Conservation (phyloP, 2,888 invertebrate species). For the Epistrophe eligans region DNA sequence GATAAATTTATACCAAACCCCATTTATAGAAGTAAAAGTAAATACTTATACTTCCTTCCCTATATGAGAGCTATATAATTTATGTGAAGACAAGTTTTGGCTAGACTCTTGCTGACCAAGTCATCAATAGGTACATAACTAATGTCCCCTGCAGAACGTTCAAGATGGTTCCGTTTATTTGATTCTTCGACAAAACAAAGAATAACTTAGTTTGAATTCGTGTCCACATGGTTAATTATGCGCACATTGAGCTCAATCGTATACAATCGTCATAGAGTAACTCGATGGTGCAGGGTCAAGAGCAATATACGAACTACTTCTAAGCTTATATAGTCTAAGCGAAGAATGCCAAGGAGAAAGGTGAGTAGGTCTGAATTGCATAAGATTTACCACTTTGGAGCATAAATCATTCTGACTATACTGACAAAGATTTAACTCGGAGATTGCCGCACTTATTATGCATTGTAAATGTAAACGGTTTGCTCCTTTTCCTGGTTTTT, state of each 20-base stretch:
- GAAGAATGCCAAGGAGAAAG: slow-evolving; percentile 8
- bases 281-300: slow-evolving; percentile 27
- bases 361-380: slow-evolving; percentile 38
- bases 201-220: slow-evolving; percentile 43
- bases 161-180: neutral
- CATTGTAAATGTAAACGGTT: slow-evolving; percentile 34
- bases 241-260: neutral
- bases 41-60: slow-evolving; percentile 37
- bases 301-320: slow-evolving; percentile 19
- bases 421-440: slow-evolving; percentile 48
- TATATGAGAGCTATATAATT: slow-evolving; percentile 40
- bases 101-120: slow-evolving; percentile 15
- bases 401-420: slow-evolving; percentile 67
- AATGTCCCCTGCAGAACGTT: neutral
- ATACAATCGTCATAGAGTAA: neutral
- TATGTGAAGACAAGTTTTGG: slow-evolving; percentile 28
- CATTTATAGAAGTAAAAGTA: slow-evolving; percentile 45
- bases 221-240: slow-evolving; percentile 42
- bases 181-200: slow-evolving; percentile 30
- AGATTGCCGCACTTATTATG: slow-evolving; percentile 62
- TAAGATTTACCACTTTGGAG: slow-evolving; percentile 52
- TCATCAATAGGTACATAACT: neutral
- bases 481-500: slow-evolving; percentile 27
- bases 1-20: neutral
- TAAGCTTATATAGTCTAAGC: neutral